Base-by-base conservation (phyloP, 2,797 vertebrate genomes). In the Lacerta viridis region DNA sequence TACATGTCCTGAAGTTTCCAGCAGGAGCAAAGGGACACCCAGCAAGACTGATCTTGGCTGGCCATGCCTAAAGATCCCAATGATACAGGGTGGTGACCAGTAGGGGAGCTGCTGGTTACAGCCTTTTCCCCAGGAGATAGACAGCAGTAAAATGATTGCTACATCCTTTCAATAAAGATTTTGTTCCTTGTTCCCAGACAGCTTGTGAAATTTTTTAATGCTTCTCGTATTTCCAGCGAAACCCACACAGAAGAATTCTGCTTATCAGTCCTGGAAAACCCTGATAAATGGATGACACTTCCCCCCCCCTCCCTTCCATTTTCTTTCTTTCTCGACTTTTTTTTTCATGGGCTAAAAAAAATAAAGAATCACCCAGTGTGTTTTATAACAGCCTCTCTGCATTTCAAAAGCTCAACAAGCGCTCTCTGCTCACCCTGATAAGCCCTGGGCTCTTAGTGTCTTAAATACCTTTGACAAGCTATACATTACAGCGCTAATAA, bases 401-500 rank as follows among this genome's bases (percentile, higher is more conserved):
- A 97, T 97, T 97, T 97, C 97, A 97, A 97, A 97, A 96, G 96
- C 97, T 97, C 95, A 94, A 97, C 95, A 92, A 97, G 97, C 97
- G 96, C 96, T 96, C 97, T 97, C 96, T 97, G 96, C 96, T 97
- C 96, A 96, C 97, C 96, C 97, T 96, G 97, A 97, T 97, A 98
- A 97, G 97, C 97, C 97, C 97, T 96, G 96, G 97, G 97, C 97
- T 96, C 97, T 97, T 96, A 97, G 97, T 96, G 96, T 96, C 97
- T 97, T 97, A 97, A 97, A 97, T 97, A 97, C 96, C 97, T 97
- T 96, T 98, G 97, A 97, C 97, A 98, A 97, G 97, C 97, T 97
- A 98, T 97, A 97, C 97, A 98, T 98, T 97, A 98, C 97, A 96
- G 97, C 96, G 96, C 97, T 97, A 98, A 98, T 98, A 98, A 98